phyloP scores from a whole-genome alignment of 2,888 invertebrate species.

The Lingula anatina region DNA sequence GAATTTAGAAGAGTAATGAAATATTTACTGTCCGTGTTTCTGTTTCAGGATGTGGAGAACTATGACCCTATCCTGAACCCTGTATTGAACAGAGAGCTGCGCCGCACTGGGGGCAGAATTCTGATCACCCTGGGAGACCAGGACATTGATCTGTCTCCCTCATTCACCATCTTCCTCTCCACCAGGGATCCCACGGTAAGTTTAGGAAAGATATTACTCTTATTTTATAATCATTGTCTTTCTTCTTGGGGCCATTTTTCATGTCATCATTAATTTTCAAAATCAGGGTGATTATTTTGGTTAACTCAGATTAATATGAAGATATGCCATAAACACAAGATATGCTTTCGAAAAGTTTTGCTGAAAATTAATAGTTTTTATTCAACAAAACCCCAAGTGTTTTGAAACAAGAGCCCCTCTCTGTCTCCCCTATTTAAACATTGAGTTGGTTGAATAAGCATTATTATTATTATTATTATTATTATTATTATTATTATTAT shows the following conservation, averaged over 20 bases:
- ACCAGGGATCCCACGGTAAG: constrained; percentile 92
- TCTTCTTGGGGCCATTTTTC: no score
- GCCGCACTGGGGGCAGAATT: constrained; percentile 95
- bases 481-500: background rate
- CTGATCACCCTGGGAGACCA: constrained; percentile 98
- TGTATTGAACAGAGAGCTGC: constrained; percentile 81
- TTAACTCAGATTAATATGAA: no score
- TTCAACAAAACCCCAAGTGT: no score
- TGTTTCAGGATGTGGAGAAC: constrained; percentile 89
- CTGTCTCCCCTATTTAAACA: background rate
- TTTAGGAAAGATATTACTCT: constrained; percentile 2
- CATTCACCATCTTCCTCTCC: constrained; percentile 97
- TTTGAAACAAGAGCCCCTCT: no score
- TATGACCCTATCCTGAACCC: constrained; percentile 99
- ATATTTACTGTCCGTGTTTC: no score
- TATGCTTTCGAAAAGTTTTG: no score
- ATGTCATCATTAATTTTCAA: no score
- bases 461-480: background rate
- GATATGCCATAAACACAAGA: no score
- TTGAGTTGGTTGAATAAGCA: background rate
- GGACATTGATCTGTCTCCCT: constrained; percentile 98
- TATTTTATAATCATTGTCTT: no score
- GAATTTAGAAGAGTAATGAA: no score
- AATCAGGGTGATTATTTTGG: no score
- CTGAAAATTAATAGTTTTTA: no score